These are phyloP conservation scores for Rhabditoides inermis DNA, from an alignment of 2,888 invertebrate species.

Conservation along the genomic window DNA sequence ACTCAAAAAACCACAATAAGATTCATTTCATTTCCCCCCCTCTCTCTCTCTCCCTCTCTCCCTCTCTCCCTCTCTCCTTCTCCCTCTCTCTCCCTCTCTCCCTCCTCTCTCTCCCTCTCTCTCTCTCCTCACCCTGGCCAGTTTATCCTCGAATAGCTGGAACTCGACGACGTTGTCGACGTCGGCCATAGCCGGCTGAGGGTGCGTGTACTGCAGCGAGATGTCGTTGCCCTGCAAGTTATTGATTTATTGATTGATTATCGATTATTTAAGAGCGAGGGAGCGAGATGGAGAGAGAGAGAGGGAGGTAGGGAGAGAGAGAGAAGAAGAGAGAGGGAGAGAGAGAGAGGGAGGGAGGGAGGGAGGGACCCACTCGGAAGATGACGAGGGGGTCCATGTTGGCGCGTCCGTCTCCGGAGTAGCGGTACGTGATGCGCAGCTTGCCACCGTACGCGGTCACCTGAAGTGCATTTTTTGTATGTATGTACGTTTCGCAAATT, in stretches of 20 bases:
- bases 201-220: constrained; percentile 37
- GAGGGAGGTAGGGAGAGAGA: background rate
- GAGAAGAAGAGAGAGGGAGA: no score
- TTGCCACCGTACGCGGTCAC: constrained; percentile 79
- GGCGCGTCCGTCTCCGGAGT: constrained; percentile 37
- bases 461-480: background rate
- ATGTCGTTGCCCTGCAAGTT: constrained; percentile 51
- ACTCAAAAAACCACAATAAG: no score
- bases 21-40: no score
- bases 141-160: no score
- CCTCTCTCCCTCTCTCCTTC: no score
- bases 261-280: background rate
- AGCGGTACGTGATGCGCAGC: constrained; percentile 66
- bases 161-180: constrained; percentile 45
- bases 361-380: constrained; percentile 31
- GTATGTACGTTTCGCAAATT: background rate
- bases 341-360: no score
- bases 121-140: no score
- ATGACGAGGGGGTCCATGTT: constrained; percentile 45
- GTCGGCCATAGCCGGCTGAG: constrained; percentile 31
- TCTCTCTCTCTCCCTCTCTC: no score
- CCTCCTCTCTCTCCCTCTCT: no score
- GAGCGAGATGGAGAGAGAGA: background rate
- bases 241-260: background rate
- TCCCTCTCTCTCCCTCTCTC: no score